A percentile compares a stretch with the other conserved stretches of the same genome.
Evolutionary conservation across 2,888 invertebrate species (phyloP).

Genomic region (Cheilosia urbana): DNA sequence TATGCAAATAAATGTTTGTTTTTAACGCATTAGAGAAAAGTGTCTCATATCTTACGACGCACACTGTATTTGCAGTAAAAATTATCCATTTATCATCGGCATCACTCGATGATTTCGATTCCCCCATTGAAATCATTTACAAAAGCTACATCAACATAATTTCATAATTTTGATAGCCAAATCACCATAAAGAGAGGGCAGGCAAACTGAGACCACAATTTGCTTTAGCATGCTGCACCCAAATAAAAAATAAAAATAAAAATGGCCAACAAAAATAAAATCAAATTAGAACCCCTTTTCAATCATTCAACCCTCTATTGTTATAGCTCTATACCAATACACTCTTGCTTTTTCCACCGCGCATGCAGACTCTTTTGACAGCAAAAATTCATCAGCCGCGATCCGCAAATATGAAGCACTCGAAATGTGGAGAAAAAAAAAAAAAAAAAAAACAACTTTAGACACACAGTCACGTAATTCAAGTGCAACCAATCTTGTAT

Average conservation of each 20-base stretch:
- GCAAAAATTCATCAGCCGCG: conserved; percentile 36
- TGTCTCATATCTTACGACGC: too few species aligned
- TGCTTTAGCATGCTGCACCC: conserved; percentile 12
- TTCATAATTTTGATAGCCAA: neutral
- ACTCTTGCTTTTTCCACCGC: conserved; percentile 31
- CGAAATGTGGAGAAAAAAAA: conserved; percentile 5
- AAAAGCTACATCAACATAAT: conserved; percentile 11
- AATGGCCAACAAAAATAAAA: conserved; percentile 6
- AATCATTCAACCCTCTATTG: conserved; percentile 23
- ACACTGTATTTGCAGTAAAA: neutral
- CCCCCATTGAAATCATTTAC: neutral
- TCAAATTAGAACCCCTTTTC: conserved; percentile 33
- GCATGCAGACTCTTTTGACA: conserved; percentile 34
- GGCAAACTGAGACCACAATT: conserved; percentile 8
- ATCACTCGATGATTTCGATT: neutral
- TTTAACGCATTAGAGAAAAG: too few species aligned
- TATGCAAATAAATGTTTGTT: too few species aligned
- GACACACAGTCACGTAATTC: conserved; percentile 43
- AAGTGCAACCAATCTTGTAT: conserved; percentile 65
- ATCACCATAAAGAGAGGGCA: neutral
- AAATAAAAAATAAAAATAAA: neutral
- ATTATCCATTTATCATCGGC: conserved; percentile 6
- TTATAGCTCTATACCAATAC: conserved; percentile 7
- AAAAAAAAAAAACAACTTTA: conserved; percentile 4
- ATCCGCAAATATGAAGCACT: conserved; percentile 19